phyloP scores from a whole-genome alignment of 2,888 invertebrate species.

The Anorthoa munda region DNA sequence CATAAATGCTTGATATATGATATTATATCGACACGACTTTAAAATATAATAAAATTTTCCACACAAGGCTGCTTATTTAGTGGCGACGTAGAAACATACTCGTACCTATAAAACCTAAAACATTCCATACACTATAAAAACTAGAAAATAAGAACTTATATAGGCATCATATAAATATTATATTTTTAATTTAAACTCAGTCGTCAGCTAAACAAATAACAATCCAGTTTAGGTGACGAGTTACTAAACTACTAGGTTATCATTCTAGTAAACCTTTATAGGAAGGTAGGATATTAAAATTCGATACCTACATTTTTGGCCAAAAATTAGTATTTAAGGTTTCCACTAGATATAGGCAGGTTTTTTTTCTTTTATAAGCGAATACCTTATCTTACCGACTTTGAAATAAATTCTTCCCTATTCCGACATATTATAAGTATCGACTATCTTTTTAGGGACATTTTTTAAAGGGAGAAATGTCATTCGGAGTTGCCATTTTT shows the following conservation, averaged over 20 bases:
- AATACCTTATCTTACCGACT: slow-evolving; percentile 61
- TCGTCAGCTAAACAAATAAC: slow-evolving; percentile 36
- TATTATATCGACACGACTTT: slow-evolving; percentile 1
- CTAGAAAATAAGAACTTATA: not conserved
- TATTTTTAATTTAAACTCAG: slow-evolving; percentile 14
- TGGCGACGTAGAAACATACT: not conserved
- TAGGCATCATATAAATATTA: not conserved
- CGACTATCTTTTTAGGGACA: not conserved
- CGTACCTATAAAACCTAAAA: slow-evolving; percentile 9
- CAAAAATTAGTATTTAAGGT: slow-evolving; percentile 24
- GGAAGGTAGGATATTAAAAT: slow-evolving; percentile 31
- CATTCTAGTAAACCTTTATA: not conserved
- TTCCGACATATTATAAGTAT: slow-evolving; percentile 2
- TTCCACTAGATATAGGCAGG: slow-evolving; percentile 29
- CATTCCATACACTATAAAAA: not conserved
- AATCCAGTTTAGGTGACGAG: slow-evolving; percentile 31
- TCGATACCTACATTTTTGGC: slow-evolving; percentile 15
- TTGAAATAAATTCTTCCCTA: slow-evolving; percentile 40
- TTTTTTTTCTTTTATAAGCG: slow-evolving; percentile 34
- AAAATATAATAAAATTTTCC: not conserved
- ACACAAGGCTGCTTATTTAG: slow-evolving; percentile 5
- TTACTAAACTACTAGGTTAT: not conserved
- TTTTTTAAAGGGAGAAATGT: not conserved
- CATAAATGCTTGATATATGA: not conserved
- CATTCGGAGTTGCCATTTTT: not conserved